These are phyloP conservation scores for Stenchaetothrips biformis DNA, from an alignment of 2,888 invertebrate species.

Conservation along the genomic window DNA sequence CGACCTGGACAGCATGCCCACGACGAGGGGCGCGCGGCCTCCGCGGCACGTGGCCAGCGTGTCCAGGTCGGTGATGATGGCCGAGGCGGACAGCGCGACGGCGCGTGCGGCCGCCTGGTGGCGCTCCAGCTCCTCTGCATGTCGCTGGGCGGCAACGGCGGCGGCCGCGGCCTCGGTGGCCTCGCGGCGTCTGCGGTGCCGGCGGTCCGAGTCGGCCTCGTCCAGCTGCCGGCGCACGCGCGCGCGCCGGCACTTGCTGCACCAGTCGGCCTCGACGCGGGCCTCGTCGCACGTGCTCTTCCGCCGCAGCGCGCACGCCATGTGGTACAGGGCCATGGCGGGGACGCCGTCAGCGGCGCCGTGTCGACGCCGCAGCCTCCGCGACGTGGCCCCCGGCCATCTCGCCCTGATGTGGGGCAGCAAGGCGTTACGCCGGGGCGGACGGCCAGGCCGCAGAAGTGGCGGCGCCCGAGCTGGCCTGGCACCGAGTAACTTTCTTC, in stretches of 20 bases:
- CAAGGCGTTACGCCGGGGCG: too few relatives aligned
- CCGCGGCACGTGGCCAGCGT: background rate
- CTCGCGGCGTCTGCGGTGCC: background rate
- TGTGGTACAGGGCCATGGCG: constrained; percentile 11
- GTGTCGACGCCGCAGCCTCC: background rate
- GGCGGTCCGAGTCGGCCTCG: background rate
- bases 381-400: background rate
- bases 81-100: background rate
- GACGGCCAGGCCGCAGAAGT: too few relatives aligned
- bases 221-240: background rate
- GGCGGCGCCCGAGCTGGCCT: too few relatives aligned
- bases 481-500: too few relatives aligned
- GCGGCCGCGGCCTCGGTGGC: background rate
- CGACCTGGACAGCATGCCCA: background rate
- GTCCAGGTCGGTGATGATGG: constrained; percentile 9
- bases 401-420: too few relatives aligned
- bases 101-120: too few relatives aligned
- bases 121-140: background rate
- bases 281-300: background rate
- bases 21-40: background rate
- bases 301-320: constrained; percentile 12
- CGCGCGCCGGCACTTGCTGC: background rate
- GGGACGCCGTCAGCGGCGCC: background rate
- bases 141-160: background rate
- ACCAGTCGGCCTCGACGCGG: background rate